Base-by-base conservation (phyloP, 2,797 vertebrate species). In the Crenichthys baileyi region DNA sequence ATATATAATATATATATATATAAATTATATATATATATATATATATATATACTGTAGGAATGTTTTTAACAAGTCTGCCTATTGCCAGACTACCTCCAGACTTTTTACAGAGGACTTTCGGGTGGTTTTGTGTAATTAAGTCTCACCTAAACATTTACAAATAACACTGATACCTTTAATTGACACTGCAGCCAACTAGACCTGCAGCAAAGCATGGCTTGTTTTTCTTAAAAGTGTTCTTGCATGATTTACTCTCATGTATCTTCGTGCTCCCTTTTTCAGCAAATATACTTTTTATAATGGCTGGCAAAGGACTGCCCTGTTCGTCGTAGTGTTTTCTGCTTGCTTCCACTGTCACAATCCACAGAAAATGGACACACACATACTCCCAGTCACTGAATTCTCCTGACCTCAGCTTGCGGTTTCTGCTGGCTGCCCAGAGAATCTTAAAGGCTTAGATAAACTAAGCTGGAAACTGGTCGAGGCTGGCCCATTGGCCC, bases 361-460 rank as follows among this genome's bases (percentile, higher is more conserved):
- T 63, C 61, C 70, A 63, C 44, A 79, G 72, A 44, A 82, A 71
- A 67, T 56, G 84, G 61, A 85, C 79, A 76, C 79, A 81, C 83
- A 85, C 65, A 75, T 48, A 60, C 78, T 80, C 76, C 84, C 85
- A 83, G 70, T 87, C 86, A 81, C 77, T 26, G 56, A 79, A 84
- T 83, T 77, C 84, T 87, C 83, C 91, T 92, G 92, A 91, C 91
- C 88, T 92, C 88, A 93, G 88, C 86, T 91, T 86, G 88, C 39
- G 80, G 90, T 91, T 29, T 77, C 87, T 86, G 88, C 87, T 87
- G 87, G 80, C 89, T 92, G 91, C 90, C 90, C 92, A 88, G 91
- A 93, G 91, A 87, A 92, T 93, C 93, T 93, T 93, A 94, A 92
- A 93, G 93, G 91, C 93, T 94, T 92, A 94, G 93, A 95, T 92